phyloP scores from a whole-genome alignment of 2,888 invertebrate species.

The Amblyjoppa proteus region DNA sequence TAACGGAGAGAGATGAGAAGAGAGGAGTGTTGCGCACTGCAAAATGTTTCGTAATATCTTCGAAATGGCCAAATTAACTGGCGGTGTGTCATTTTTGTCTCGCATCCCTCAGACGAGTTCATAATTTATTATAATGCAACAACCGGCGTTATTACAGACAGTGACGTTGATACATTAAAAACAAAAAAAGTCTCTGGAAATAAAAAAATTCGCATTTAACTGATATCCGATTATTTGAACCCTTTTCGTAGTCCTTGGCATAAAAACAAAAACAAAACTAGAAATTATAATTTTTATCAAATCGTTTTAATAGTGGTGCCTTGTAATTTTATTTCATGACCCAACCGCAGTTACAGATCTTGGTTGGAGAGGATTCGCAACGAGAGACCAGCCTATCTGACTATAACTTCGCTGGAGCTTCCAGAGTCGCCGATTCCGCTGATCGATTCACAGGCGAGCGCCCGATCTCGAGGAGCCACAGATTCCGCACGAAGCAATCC shows the following conservation, averaged over 20 bases:
- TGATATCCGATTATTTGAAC: no score
- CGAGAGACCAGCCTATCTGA: constrained; percentile 79
- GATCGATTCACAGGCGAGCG: constrained; percentile 79
- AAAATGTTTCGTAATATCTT: constrained; percentile 57
- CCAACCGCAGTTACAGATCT: constrained; percentile 76
- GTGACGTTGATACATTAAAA: not conserved
- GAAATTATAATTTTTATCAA: not conserved
- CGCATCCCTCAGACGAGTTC: constrained; percentile 8
- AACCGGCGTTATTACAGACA: not conserved
- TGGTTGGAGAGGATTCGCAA: constrained; percentile 79
- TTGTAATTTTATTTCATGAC: not conserved
- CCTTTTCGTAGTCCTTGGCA: no score
- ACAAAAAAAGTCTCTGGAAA: not conserved
- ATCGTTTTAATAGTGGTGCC: not conserved
- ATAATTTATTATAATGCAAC: not conserved
- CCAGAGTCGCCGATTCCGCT: constrained; percentile 81
- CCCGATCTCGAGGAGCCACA: constrained; percentile 71
- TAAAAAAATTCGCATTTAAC: not conserved
- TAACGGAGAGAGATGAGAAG: constrained; percentile 49
- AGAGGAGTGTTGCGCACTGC: constrained; percentile 52
- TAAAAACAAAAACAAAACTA: no score
- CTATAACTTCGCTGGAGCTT: constrained; percentile 81
- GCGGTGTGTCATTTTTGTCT: constrained; percentile 34
- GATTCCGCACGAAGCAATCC: constrained; percentile 63
- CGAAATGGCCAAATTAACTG: constrained; percentile 55